Evolutionary conservation across 2,888 invertebrate genomes (phyloP), one percentile per base, ranked within the genome.

Genomic region (Phymatocera aterrima): DNA sequence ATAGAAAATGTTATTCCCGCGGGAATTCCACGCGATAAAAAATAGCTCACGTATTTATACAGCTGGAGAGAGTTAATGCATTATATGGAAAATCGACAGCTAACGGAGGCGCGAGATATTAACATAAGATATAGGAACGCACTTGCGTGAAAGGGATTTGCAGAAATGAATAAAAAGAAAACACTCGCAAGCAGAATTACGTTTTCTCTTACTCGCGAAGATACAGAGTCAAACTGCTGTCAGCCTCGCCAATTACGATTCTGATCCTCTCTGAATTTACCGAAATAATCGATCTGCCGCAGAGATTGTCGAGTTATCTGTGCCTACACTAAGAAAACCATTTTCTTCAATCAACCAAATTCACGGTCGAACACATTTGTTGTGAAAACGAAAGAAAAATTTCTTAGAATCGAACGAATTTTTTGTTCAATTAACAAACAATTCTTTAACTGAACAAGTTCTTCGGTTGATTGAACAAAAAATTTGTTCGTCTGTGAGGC

Each of bases 1-100:
- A 68, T 68, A 68, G 68, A 46, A 34, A 5, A 68, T 28, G 43
- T 46, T 68, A 68, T 68, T 46, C 21, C 21, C 28, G 46, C 15
- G 46, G 24, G 46, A 43, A 68, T 46, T n/a, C 28, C 15, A 46
- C 15, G 15, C n/a, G 46, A 68, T 46, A 46, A 68, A 65, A 68
- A 28, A 43, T 24, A 68, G 40, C 24, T 43, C 24, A 15, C 24
- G 43, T 68, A 43, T 68, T 68, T 28, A 68, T 68, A 24, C 28
- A 46, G n/a, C 24, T n/a, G 5, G 6, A 2, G 46, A 46, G 24
- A 46, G 43, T 3, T 2, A 24, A n/a, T n/a, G n/a, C 28, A 46
- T 46, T 6, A 6, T 43, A 68, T 46, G 24, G 46, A 43, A 68
- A 68, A 64, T 34, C 37, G n/a, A 12, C n/a, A 34, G 18, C 18